These are phyloP conservation scores for Parthenolecanium corni DNA, from an alignment of 2,888 invertebrate species.

Conservation along the genomic window DNA sequence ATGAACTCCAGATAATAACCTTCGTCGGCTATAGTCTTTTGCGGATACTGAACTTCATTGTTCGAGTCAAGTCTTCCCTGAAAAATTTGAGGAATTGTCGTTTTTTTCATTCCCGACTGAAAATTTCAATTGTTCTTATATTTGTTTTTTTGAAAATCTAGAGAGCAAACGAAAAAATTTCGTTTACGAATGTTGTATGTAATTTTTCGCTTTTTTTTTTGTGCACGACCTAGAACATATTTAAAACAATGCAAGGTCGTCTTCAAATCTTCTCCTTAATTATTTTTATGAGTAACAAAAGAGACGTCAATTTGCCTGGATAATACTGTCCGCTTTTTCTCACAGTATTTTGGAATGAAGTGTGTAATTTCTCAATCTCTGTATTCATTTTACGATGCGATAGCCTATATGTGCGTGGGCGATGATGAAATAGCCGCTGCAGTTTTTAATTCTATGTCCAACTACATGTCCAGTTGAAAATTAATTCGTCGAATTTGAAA, in stretches of 20 bases:
- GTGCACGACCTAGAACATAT: conserved; percentile 11
- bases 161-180: not conserved
- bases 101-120: not conserved
- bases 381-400: not conserved
- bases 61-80: not conserved
- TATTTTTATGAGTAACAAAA: conserved; percentile 2
- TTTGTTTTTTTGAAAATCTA: not conserved
- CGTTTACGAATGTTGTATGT: not conserved
- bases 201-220: not conserved
- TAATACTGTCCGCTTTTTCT: conserved; percentile 13
- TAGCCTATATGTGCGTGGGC: too few relatives aligned
- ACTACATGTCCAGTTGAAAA: too few relatives aligned
- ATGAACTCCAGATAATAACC: too few relatives aligned
- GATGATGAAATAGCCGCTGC: too few relatives aligned
- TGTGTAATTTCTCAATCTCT: conserved; percentile 3
- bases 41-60: too few relatives aligned
- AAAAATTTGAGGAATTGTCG: not conserved
- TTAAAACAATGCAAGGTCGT: conserved; percentile 18
- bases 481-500: too few relatives aligned
- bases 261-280: not conserved
- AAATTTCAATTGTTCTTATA: too few relatives aligned
- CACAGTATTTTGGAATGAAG: not conserved
- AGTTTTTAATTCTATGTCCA: too few relatives aligned
- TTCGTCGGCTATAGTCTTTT: too few relatives aligned
- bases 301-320: not conserved